Evolutionary conservation across 2,113 vertebrate species (phyloP).

Genomic region (Hepsetus odoe): DNA sequence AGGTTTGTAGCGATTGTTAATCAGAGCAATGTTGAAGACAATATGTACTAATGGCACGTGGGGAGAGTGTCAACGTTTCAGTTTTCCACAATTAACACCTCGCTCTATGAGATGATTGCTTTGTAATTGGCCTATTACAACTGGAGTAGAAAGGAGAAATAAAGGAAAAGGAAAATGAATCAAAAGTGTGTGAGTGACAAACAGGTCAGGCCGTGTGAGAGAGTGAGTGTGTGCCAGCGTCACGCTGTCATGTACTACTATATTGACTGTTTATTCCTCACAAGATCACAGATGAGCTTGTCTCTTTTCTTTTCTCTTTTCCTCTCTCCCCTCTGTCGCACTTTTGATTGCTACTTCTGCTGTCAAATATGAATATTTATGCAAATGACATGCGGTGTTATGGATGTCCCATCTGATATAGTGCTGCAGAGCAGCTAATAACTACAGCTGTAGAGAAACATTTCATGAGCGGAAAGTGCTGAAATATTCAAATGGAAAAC

Average conservation of each 20-base stretch:
- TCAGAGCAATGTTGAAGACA: not conserved
- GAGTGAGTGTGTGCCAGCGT: slow-evolving; percentile 16
- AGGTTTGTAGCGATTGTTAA: not conserved
- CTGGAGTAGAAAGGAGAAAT: not conserved
- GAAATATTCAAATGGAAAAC: slow-evolving; percentile 37
- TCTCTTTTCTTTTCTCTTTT: not conserved
- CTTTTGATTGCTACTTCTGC: slow-evolving; percentile 34
- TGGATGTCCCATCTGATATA: slow-evolving; percentile 41
- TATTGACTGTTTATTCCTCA: slow-evolving; percentile 32
- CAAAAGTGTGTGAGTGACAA: slow-evolving; percentile 37
- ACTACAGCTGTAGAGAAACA: slow-evolving; percentile 21
- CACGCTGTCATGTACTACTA: slow-evolving; percentile 14
- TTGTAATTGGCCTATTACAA: slow-evolving; percentile 22
- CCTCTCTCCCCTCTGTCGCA: not conserved
- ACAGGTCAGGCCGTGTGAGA: slow-evolving; percentile 25
- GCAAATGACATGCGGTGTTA: slow-evolving; percentile 30
- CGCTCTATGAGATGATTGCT: slow-evolving; percentile 10
- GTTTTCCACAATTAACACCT: slow-evolving; percentile 45
- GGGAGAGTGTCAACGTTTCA: slow-evolving; percentile 32
- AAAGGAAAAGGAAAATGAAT: not conserved
- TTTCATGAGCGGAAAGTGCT: slow-evolving; percentile 21
- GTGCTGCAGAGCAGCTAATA: slow-evolving; percentile 4
- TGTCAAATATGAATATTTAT: slow-evolving; percentile 38
- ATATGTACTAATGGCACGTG: not conserved
- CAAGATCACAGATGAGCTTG: slow-evolving; percentile 27